Evolutionary conservation across 2,113 vertebrate genomes (phyloP).

Genomic region (Oryzias javanicus): DNA sequence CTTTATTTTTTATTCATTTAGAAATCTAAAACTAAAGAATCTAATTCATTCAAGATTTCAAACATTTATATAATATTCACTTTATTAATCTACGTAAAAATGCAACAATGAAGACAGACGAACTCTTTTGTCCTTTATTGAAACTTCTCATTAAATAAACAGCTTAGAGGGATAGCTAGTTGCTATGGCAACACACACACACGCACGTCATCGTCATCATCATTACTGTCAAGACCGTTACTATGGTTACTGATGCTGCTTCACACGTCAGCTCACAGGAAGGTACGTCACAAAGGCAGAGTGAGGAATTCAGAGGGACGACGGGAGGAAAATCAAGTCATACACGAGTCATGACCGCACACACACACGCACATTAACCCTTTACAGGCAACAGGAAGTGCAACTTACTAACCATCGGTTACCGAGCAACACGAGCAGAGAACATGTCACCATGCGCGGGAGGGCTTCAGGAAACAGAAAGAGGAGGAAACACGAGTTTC

Average conservation of each 20-base stretch:
- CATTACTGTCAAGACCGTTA: conserved; percentile 49
- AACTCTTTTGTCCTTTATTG: conserved; percentile 58
- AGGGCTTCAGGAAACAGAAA: conserved; percentile 29
- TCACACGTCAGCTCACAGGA: conserved; percentile 50
- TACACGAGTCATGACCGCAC: conserved; percentile 12
- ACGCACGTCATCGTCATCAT: conserved; percentile 16
- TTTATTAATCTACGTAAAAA: neutral
- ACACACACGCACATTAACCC: too few species aligned
- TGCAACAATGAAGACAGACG: neutral
- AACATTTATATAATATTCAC: too few species aligned
- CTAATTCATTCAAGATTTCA: too few species aligned
- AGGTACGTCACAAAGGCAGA: conserved; percentile 53
- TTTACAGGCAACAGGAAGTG: conserved; percentile 52
- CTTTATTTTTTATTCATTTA: too few species aligned
- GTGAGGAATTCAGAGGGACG: conserved; percentile 16
- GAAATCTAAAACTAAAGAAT: too few species aligned
- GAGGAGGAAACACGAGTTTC: neutral
- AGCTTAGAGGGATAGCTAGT: conserved; percentile 25
- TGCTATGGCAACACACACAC: conserved; percentile 62
- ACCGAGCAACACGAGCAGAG: conserved; percentile 57
- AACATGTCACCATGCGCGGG: conserved; percentile 64
- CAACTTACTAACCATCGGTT: conserved; percentile 48
- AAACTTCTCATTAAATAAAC: conserved; percentile 61
- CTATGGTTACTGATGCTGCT: conserved; percentile 57
- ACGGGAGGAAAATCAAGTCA: neutral